phyloP scores from a whole-genome alignment of 2,113 vertebrate genomes.

The Malaclemys terrapin region DNA sequence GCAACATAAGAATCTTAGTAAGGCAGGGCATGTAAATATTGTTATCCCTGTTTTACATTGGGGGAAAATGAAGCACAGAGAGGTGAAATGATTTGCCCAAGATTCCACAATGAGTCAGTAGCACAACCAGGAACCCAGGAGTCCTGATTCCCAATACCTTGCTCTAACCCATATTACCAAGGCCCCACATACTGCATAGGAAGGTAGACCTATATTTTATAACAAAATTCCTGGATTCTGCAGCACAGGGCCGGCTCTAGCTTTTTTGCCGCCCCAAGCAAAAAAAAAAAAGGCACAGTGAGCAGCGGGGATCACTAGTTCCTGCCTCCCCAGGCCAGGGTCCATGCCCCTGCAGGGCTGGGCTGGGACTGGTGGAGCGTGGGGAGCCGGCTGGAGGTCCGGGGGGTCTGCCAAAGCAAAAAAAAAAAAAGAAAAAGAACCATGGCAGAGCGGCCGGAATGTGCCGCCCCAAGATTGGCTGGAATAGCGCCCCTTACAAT shows the following conservation, averaged over 20 bases:
- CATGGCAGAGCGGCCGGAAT: too few relatives aligned
- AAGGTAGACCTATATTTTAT: neutral
- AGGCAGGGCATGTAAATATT: neutral
- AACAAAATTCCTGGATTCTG: constrained; percentile 27
- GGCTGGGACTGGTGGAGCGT: too few relatives aligned
- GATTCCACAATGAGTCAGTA: neutral
- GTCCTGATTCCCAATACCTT: neutral
- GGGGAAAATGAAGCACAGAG: neutral
- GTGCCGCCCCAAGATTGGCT: too few relatives aligned
- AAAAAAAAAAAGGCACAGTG: too few relatives aligned
- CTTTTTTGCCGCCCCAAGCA: too few relatives aligned
- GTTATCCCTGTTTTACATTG: neutral
- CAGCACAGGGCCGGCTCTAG: neutral
- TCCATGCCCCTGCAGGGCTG: too few relatives aligned
- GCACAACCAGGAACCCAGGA: neutral
- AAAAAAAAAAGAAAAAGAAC: too few relatives aligned
- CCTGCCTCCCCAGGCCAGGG: too few relatives aligned
- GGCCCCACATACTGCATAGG: neutral
- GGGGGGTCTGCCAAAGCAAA: too few relatives aligned
- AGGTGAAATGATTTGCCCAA: neutral
- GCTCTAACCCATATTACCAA: neutral
- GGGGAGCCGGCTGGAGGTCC: too few relatives aligned
- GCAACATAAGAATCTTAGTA: neutral
- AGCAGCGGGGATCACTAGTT: too few relatives aligned
- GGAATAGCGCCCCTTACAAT: too few relatives aligned